Percentiles rank a stretch among this genome's conserved stretches.
Conservation (phyloP, 2,888 invertebrate genomes). For the Standfussiana lucernea region DNA sequence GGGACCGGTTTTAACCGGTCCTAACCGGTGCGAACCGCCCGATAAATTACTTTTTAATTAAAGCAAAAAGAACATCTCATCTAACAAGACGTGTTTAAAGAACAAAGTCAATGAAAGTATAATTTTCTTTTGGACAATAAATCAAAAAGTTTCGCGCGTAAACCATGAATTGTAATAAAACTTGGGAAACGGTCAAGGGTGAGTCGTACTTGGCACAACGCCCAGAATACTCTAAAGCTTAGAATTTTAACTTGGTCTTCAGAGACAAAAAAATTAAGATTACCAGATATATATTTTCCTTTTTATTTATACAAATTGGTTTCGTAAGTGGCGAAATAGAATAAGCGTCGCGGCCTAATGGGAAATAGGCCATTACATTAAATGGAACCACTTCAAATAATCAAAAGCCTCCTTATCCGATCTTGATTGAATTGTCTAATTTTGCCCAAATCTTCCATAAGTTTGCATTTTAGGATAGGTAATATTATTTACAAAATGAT, state of each 20-base stretch:
- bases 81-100: conserved; percentile 41
- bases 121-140: conserved; percentile 61
- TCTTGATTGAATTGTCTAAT: conserved; percentile 22
- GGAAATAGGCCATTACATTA: conserved; percentile 29
- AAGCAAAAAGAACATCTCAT: conserved; percentile 38
- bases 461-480: background rate
- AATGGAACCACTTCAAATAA: conserved; percentile 18
- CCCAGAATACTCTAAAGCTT: conserved; percentile 2
- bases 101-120: conserved; percentile 65
- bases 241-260: conserved; percentile 20
- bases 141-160: conserved; percentile 60
- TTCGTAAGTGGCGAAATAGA: conserved; percentile 38
- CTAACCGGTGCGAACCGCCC: conserved; percentile 9
- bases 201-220: conserved; percentile 19
- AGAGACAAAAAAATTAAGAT: conserved; percentile 7
- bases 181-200: conserved; percentile 45
- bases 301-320: conserved; percentile 25
- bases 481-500: background rate
- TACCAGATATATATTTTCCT: conserved; percentile 16
- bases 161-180: conserved; percentile 53
- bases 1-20: conserved; percentile 4
- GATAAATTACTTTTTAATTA: conserved; percentile 58
- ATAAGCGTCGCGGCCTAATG: conserved; percentile 4
- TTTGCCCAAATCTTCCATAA: conserved; percentile 11
- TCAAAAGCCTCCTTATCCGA: conserved; percentile 23